Conservation (phyloP, 2,888 invertebrate genomes). For the Trissoscelio sp. region DNA sequence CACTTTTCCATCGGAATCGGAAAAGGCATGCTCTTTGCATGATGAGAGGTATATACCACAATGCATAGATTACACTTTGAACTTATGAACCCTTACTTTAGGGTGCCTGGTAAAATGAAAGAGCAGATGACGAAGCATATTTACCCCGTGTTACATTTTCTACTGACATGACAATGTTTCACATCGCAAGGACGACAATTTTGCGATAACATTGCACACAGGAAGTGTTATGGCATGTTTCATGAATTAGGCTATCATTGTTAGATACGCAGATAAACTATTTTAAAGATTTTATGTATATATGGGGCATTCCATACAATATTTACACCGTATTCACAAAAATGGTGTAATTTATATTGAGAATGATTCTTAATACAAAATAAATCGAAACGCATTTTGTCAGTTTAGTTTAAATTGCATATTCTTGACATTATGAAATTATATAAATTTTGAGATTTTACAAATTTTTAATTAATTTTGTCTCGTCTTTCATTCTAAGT, state of each 20-base stretch:
- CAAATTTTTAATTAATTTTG: too few species aligned
- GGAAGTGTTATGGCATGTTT: background rate
- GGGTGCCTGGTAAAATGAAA: slow-evolving; percentile 47
- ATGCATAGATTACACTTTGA: slow-evolving; percentile 66
- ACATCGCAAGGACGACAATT: slow-evolving; percentile 33
- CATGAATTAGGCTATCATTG: background rate
- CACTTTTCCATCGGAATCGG: slow-evolving; percentile 56
- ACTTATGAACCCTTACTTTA: slow-evolving; percentile 57
- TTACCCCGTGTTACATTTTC: slow-evolving; percentile 27
- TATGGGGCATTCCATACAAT: too few species aligned
- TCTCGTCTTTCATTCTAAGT: too few species aligned
- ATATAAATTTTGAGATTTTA: too few species aligned
- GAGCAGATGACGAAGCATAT: slow-evolving; percentile 30
- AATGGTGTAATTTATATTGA: too few species aligned
- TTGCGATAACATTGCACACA: slow-evolving; percentile 5
- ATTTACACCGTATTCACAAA: too few species aligned
- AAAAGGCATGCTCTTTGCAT: slow-evolving; percentile 65
- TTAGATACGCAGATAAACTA: background rate
- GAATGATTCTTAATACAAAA: too few species aligned
- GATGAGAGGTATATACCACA: slow-evolving; percentile 66
- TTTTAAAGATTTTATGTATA: too few species aligned
- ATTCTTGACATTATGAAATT: too few species aligned
- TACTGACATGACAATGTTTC: slow-evolving; percentile 23
- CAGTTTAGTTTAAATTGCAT: too few species aligned
- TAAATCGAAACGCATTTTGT: too few species aligned